These are phyloP conservation scores for Panagrolaimus sp. DNA, from an alignment of 1,140 invertebrate genomes.

Conservation along the genomic window DNA sequence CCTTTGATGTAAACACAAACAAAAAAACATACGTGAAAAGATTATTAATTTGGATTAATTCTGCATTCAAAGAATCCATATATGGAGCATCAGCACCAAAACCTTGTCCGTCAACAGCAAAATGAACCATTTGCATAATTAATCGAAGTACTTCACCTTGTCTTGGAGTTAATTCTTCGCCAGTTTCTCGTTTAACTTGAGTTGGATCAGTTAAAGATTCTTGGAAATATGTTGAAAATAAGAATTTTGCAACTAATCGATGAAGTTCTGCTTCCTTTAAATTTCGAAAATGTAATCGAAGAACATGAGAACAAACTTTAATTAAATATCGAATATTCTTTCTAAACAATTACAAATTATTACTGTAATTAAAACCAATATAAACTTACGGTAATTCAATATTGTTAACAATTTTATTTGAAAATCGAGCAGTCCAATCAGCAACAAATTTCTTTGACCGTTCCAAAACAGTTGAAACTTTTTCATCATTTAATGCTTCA, in stretches of 20 bases:
- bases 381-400: slow-evolving; percentile 1
- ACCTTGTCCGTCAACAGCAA: slow-evolving; percentile 15
- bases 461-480: not conserved
- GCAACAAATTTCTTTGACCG: slow-evolving; percentile 3
- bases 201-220: slow-evolving; percentile 1
- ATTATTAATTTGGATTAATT: not conserved
- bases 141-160: slow-evolving; percentile 3
- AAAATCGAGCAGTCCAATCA: slow-evolving; percentile 1
- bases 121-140: slow-evolving; percentile 12
- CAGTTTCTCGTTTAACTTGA: slow-evolving; percentile 17
- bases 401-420: not conserved
- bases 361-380: not conserved
- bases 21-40: not conserved
- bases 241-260: slow-evolving; percentile 3
- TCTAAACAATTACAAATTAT: not conserved
- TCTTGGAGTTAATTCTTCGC: not conserved
- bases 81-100: not conserved
- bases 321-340: not conserved
- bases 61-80: not conserved
- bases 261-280: slow-evolving; percentile 6
- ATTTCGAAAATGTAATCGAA: not conserved
- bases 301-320: not conserved
- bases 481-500: slow-evolving; percentile 1
- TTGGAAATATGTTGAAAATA: slow-evolving; percentile 4
- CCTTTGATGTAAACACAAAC: not conserved